Conservation (phyloP, 64 coral and sea anemone species). For the Porites australiensis region DNA sequence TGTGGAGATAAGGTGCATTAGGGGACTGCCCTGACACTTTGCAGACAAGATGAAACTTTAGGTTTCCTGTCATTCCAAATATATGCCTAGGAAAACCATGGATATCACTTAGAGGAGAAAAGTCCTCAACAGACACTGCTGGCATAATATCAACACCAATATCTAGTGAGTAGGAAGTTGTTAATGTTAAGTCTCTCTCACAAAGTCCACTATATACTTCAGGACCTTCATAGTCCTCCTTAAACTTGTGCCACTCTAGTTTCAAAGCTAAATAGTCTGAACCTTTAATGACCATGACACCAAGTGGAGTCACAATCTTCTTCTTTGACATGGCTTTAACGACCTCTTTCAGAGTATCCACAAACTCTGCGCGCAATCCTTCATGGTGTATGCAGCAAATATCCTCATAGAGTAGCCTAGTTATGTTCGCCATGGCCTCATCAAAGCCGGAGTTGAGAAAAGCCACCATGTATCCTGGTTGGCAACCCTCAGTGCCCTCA, state of each 20-base stretch:
- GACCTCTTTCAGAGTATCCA: neutral
- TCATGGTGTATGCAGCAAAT: constrained; percentile 41
- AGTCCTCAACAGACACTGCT: constrained; percentile 36
- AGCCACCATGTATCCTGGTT: constrained; percentile 47
- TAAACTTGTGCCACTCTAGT: constrained; percentile 52
- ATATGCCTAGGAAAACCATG: constrained; percentile 25
- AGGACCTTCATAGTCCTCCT: constrained; percentile 19
- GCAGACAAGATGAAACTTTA: constrained; percentile 43
- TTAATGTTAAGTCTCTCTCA: neutral
- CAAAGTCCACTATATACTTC: constrained; percentile 35
- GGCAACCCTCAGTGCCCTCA: constrained; percentile 10
- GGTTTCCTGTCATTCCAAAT: constrained; percentile 18
- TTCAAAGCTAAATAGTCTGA: constrained; percentile 7
- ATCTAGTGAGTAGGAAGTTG: constrained; percentile 15
- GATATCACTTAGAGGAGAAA: constrained; percentile 22
- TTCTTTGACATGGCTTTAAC: neutral
- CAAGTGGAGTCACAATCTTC: constrained; percentile 44
- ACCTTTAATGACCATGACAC: constrained; percentile 1
- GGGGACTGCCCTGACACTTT: constrained; percentile 36
- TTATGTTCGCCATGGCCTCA: neutral
- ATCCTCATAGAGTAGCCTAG: neutral
- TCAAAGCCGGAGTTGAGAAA: neutral
- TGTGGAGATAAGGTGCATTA: constrained; percentile 28
- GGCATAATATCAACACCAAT: constrained; percentile 57
- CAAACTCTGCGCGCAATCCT: neutral